A percentile compares a stretch with the other conserved stretches of the same genome.
These are phyloP conservation scores for Tetramorium bicarinatum DNA, from an alignment of 2,888 invertebrate genomes.

Conservation along the genomic window DNA sequence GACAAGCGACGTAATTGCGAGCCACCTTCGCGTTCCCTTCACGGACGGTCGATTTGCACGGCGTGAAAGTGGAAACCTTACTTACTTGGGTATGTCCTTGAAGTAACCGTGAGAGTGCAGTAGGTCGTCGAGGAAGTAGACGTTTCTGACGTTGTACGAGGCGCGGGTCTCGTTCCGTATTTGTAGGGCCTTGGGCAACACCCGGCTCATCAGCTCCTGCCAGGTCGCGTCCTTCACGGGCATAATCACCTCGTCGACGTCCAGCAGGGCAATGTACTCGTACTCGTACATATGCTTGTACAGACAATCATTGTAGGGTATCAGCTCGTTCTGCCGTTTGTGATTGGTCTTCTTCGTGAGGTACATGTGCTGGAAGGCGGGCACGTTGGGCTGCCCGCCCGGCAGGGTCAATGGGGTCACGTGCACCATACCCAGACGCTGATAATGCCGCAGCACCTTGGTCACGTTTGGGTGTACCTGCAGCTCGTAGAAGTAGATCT, in stretches of 20 bases:
- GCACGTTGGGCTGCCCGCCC: constrained; percentile 96
- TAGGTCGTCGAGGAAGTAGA: constrained; percentile 96
- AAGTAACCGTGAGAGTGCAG: constrained; percentile 93
- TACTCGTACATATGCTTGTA: constrained; percentile 97
- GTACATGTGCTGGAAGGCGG: constrained; percentile 95
- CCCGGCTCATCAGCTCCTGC: constrained; percentile 92
- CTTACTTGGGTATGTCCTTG: constrained; percentile 91
- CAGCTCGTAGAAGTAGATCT: constrained; percentile 95
- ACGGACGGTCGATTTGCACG: constrained; percentile 31
- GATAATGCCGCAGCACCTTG: constrained; percentile 91
- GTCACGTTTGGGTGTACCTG: constrained; percentile 97
- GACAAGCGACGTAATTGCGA: background rate
- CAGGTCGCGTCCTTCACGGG: constrained; percentile 92
- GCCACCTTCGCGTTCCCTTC: constrained; percentile 37
- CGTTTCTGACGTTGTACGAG: constrained; percentile 95
- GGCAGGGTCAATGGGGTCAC: constrained; percentile 94
- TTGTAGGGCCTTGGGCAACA: constrained; percentile 90
- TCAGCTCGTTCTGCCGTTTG: constrained; percentile 97
- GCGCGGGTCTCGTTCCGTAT: constrained; percentile 90
- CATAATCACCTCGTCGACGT: constrained; percentile 98
- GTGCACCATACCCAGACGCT: constrained; percentile 90
- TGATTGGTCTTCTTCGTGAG: constrained; percentile 96
- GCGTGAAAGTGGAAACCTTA: constrained; percentile 51
- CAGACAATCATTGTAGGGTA: constrained; percentile 98
- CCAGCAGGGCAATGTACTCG: constrained; percentile 95